These are phyloP conservation scores for Salmo trutta DNA, from an alignment of 2,797 vertebrate genomes.

Conservation along the genomic window DNA sequence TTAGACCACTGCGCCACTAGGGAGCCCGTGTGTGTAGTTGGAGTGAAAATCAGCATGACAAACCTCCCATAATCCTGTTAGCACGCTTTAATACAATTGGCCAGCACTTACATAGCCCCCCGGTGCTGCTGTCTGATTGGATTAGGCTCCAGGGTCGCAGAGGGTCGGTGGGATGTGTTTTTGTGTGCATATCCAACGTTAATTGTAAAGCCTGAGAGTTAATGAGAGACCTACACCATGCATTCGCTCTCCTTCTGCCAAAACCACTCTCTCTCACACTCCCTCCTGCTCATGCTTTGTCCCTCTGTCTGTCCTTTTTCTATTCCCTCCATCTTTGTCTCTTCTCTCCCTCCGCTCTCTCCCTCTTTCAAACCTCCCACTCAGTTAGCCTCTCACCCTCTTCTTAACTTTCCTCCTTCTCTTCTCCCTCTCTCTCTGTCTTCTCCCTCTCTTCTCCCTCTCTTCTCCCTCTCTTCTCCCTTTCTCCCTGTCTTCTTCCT, in stretches of 20 bases:
- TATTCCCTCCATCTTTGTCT: not conserved
- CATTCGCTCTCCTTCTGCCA: conserved; percentile 29
- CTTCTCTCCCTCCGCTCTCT: no score
- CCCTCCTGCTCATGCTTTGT: no score
- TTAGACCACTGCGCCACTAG: no score
- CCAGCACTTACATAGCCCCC: conserved; percentile 51
- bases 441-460: no score
- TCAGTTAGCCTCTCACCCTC: no score
- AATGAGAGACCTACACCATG: conserved; percentile 43
- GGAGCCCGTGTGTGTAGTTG: conserved; percentile 35
- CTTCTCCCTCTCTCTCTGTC: no score
- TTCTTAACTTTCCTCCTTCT: no score
- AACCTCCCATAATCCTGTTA: conserved; percentile 73
- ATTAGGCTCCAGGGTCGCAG: conserved; percentile 65
- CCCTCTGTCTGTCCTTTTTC: not conserved
- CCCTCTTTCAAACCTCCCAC: no score
- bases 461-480: no score
- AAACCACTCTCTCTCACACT: conserved; percentile 45
- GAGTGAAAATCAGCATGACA: conserved; percentile 59
- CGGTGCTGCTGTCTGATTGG: conserved; percentile 67
- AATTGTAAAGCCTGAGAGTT: conserved; percentile 8
- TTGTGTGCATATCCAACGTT: conserved; percentile 14
- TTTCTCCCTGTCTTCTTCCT: no score
- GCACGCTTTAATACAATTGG: conserved; percentile 71
- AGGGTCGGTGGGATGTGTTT: conserved; percentile 54